Evolutionary conservation across 2,888 invertebrate species (phyloP), one percentile per base, ranked within the genome.

Genomic region (Eudemis profundana): DNA sequence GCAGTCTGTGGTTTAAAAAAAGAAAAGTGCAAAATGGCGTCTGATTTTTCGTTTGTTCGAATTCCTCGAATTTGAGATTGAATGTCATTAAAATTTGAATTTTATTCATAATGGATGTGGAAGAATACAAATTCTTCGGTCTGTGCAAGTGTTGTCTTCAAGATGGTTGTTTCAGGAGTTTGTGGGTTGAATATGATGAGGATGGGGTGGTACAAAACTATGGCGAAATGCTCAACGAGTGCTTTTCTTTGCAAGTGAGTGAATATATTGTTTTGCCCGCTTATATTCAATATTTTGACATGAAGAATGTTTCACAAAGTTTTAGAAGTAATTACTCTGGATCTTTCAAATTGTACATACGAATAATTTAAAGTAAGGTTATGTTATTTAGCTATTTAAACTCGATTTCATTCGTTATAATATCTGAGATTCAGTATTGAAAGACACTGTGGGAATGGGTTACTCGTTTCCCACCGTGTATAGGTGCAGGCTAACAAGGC

Each of bases 61-160:
- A 23, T 62, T 66, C 56, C 23, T 36, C 14, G 57, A 36, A 19
- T 57, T 66, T 66, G 61, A 66, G 66, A 36, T 61, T 19, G 19
- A 36, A 51, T 50, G 12, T 59, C 42, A 23, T 27, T 14, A 29
- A 46, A 14, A 44, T 27, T 50, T 7, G 14, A 50, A 49, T 10
- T 29, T 56, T n/a, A 1, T 47, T 36, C 3, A 44, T 5, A 64
- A 59, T 59, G 50, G 64, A 64, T 44, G 51, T 54, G 1, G 54
- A 66, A 12, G 61, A 56, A 1, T 23, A 29, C 2, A 63, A 46
- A 59, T 54, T 54, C 49, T 64, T 67, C 33, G 84, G 83, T 4
- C 78, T 74, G 70, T 89, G 89, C 69, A 81, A 79, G 68, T 89
- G 88, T 70, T 89, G 89, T 70, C 74, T 84, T 4, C 72, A 79